Base-by-base conservation (phyloP, 1,140 invertebrate species). In the Bombus balteatus region DNA sequence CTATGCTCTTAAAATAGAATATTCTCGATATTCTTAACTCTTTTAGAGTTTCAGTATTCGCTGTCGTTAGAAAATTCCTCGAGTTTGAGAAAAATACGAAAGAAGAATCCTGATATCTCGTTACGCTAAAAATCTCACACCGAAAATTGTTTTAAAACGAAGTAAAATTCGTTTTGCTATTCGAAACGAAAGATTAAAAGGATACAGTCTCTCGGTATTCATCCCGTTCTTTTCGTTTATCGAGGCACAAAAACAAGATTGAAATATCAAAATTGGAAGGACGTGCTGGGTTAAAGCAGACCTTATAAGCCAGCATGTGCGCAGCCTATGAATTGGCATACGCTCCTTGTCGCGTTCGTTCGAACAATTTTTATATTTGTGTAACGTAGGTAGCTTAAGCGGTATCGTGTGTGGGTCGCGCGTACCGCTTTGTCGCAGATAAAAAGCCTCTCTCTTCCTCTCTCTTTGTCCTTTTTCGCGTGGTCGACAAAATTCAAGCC, bases 401-500 rank as follows among this genome's bases (percentile, higher is more conserved):
- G 47, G 22, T 43, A 39, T 15, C 57, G 32, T 6, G 76, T 62
- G 84, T 85, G 77, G 84, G 78, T 57, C 78, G 68, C 3, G 59
- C 28, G 53, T 74, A 81, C 68, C 53, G 77, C 22, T 80, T 85
- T 37, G 70, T 62, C 59, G 12, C 34, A 37, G 70, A 85, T 81
- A 74, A 81, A 53, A 81, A 81, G 43, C 41, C 28, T 59, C 25
- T 62, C 59, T 28, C 10, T 10, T 28, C 2, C 28, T 62, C 4
- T 62, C 41, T 32, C 83, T 81, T 81, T 85, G 78, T 85, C 78
- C 70, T 81, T 81, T 81, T 74, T 81, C 43, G 78, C 83, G 78
- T 81, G 83, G 78, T 85, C 78, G 83, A 81, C 83, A 41, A 85
- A 85, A 81, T 74, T 85, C 47, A 74, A 74, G 43, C 59, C 70